Conservation (phyloP, 2,888 invertebrate species). For the Brachycybe producta region DNA sequence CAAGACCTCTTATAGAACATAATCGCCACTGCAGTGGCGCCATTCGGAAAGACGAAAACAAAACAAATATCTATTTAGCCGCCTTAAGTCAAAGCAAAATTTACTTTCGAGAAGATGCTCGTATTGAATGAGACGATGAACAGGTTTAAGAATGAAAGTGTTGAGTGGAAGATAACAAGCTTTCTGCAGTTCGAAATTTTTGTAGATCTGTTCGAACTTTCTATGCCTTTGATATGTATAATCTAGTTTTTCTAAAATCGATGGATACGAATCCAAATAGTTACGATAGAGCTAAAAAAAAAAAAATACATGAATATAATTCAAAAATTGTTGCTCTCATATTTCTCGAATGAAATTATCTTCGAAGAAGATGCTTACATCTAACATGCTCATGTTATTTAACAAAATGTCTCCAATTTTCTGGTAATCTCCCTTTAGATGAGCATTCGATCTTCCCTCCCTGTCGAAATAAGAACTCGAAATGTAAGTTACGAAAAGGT, state of each 20-base stretch:
- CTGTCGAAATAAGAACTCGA: too few species aligned
- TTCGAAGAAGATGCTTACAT: background rate
- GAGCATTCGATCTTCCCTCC: conserved; percentile 47
- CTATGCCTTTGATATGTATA: conserved; percentile 55
- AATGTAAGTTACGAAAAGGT: background rate
- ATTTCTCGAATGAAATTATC: background rate
- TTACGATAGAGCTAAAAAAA: conserved; percentile 33
- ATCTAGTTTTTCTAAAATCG: conserved; percentile 66
- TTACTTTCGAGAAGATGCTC: conserved; percentile 60
- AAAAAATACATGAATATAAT: conserved; percentile 1
- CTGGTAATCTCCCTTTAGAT: conserved; percentile 41
- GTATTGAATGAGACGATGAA: conserved; percentile 75
- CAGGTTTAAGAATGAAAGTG: conserved; percentile 64
- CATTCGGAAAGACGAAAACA: too few species aligned
- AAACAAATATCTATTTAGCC: background rate
- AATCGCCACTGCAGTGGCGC: too few species aligned
- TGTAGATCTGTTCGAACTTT: conserved; percentile 54
- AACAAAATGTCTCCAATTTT: conserved; percentile 62
- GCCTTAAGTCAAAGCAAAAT: too few species aligned
- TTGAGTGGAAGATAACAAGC: conserved; percentile 75
- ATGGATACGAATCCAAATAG: conserved; percentile 53
- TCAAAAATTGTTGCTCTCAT: background rate
- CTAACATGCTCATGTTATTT: conserved; percentile 43
- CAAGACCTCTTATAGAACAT: background rate
- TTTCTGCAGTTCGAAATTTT: conserved; percentile 68